Evolutionary conservation across 1,140 invertebrate genomes (phyloP).

Genomic region (Diachasmimorpha longicaudata): DNA sequence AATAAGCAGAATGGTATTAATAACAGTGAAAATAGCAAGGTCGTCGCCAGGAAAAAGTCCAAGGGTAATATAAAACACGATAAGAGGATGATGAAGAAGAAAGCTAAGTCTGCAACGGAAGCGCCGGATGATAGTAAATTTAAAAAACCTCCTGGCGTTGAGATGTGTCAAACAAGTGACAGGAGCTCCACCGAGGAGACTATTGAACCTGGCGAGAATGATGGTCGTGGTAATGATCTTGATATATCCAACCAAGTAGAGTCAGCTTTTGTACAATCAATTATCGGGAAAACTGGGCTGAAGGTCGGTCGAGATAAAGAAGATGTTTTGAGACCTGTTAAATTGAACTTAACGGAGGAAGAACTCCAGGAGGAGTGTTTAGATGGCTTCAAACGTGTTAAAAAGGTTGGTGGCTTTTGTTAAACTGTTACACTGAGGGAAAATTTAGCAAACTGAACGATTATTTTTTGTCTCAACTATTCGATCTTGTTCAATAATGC

Average conservation of each 20-base stretch:
- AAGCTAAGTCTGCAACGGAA: background rate
- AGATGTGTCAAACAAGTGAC: background rate
- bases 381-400: conserved; percentile 19
- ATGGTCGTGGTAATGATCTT: background rate
- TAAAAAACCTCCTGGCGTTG: background rate
- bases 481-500: no score
- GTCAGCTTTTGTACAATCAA: conserved; percentile 23
- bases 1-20: background rate
- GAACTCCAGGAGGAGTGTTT: background rate
- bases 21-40: no score
- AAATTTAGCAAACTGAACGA: no score
- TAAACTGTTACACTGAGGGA: no score
- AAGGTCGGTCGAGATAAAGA: background rate
- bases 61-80: background rate
- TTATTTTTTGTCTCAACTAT: no score
- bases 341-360: background rate
- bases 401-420: background rate
- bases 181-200: background rate
- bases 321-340: background rate
- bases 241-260: conserved; percentile 5
- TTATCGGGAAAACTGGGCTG: conserved; percentile 7
- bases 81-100: background rate
- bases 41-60: background rate
- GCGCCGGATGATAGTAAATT: background rate
- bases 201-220: background rate